A percentile compares a stretch with the other conserved stretches of the same genome.
These are phyloP conservation scores for Cephus nigrinus DNA, from an alignment of 2,888 invertebrate species.

Conservation along the genomic window DNA sequence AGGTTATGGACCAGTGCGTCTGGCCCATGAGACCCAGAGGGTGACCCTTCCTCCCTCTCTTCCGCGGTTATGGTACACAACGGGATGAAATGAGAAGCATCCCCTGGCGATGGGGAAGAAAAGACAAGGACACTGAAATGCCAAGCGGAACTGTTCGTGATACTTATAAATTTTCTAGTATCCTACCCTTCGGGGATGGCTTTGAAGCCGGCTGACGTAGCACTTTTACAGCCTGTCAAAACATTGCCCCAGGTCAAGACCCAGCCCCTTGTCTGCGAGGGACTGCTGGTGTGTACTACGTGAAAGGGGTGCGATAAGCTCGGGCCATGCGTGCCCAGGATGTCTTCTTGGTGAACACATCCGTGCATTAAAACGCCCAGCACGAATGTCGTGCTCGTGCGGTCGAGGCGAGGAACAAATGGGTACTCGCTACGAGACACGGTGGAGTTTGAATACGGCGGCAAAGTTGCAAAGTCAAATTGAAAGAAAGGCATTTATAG, in stretches of 20 bases:
- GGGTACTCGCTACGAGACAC: constrained; percentile 20
- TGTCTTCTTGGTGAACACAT: constrained; percentile 36
- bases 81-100: not conserved
- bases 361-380: constrained; percentile 51
- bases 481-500: constrained; percentile 52
- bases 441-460: constrained; percentile 31
- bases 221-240: not conserved
- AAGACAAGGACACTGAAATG: not conserved
- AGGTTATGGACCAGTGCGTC: not conserved
- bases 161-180: not conserved
- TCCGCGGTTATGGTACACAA: not conserved
- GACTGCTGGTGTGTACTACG: not conserved
- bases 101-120: not conserved
- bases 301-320: not conserved
- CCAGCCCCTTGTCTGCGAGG: not conserved
- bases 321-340: constrained; percentile 45
- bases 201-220: not conserved
- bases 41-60: not conserved
- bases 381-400: constrained; percentile 56
- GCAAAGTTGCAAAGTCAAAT: constrained; percentile 60
- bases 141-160: not conserved
- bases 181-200: not conserved
- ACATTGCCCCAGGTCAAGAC: not conserved
- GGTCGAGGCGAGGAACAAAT: constrained; percentile 42
- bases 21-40: not conserved